Evolutionary conservation across 2,113 vertebrate species (phyloP).

Genomic region (Sphyrna mokarran): DNA sequence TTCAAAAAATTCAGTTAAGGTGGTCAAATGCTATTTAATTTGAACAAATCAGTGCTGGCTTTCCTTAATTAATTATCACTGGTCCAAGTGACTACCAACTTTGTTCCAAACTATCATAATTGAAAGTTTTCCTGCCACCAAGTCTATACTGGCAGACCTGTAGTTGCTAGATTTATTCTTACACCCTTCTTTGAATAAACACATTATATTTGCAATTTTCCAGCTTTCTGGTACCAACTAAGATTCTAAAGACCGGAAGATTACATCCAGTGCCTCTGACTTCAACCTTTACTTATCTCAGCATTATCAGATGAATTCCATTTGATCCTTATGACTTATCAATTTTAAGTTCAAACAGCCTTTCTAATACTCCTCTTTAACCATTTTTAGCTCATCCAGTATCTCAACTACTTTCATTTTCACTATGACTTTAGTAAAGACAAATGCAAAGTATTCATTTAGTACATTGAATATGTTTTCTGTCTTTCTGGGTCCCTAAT

Average conservation of each 20-base stretch:
- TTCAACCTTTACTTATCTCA: not conserved
- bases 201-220: not conserved
- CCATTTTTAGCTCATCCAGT: not conserved
- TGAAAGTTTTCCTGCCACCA: not conserved
- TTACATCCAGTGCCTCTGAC: not conserved
- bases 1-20: too few species aligned
- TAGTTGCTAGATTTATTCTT: not conserved
- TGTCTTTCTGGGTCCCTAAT: too few species aligned
- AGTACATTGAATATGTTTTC: not conserved
- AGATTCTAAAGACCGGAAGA: not conserved
- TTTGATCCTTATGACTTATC: not conserved
- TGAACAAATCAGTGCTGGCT: too few species aligned
- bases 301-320: not conserved
- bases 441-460: not conserved
- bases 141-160: not conserved
- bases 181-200: not conserved
- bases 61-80: too few species aligned
- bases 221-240: not conserved
- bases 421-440: not conserved
- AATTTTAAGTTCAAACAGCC: not conserved
- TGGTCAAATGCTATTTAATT: too few species aligned
- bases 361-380: not conserved
- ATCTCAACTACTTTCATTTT: not conserved
- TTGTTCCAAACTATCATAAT: too few species aligned
- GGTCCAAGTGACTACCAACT: too few species aligned